Evolutionary conservation across 2,113 vertebrate species (phyloP).

Genomic region (Perccottus glenii): DNA sequence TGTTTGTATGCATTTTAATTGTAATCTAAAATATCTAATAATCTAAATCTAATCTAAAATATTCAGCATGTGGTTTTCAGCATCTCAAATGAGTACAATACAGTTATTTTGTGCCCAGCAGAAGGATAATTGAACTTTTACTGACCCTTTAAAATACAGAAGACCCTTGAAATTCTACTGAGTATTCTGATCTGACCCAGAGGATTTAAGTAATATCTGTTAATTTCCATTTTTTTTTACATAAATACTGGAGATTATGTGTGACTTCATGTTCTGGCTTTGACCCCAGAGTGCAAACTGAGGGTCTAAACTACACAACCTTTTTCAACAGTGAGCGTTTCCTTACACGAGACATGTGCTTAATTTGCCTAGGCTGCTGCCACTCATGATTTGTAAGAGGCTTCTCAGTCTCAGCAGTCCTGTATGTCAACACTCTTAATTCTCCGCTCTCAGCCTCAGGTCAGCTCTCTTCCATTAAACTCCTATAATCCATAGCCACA

Average conservation of each 20-base stretch:
- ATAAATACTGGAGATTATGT: background rate
- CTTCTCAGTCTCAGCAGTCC: conserved; percentile 36
- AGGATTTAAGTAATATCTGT: background rate
- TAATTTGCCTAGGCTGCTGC: conserved; percentile 30
- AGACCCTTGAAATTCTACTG: background rate
- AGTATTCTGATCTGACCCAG: background rate
- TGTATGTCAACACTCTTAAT: conserved; percentile 55
- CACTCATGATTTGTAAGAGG: conserved; percentile 36
- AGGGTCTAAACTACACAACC: background rate
- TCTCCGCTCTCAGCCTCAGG: conserved; percentile 52
- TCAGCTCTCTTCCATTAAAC: conserved; percentile 51
- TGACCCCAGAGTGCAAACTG: background rate
- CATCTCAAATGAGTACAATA: background rate
- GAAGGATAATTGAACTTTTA: background rate
- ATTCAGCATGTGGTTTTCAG: background rate
- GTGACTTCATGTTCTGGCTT: background rate
- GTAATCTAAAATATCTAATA: background rate
- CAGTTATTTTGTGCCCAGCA: background rate
- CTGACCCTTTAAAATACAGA: background rate
- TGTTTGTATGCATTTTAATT: background rate
- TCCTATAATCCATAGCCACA: conserved; percentile 53
- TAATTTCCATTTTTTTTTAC: too few species aligned
- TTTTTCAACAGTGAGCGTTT: conserved; percentile 10
- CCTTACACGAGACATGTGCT: conserved; percentile 3
- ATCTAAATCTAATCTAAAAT: background rate